Evolutionary conservation across 2,888 invertebrate species (phyloP), one percentile per base, ranked within the genome.

Genomic region (Timandra comae): DNA sequence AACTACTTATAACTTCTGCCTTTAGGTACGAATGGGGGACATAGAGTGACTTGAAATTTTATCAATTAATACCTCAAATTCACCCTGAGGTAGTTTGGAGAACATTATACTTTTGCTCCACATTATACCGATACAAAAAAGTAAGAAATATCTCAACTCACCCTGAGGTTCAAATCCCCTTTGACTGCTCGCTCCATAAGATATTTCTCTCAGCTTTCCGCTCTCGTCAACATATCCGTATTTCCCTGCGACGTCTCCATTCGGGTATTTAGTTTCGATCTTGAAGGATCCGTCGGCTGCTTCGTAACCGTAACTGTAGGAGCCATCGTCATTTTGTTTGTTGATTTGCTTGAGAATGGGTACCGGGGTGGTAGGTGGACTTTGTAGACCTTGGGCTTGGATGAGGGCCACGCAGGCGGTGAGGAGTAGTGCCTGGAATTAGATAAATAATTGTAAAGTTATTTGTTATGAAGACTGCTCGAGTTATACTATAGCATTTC

Each of bases 301-400:
- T 71, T 96, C 95, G 71, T 93, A 96, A 0, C 95, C 95, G 60
- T 92, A 95, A 54, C 93, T 94, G 77, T 96, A 96, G 7, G 94
- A 94, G 0, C 94, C 95, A 49, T 95, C 95, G 46, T 93, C 94
- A 66, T 95, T 94, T 70, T 95, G 94, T 41, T 90, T 88, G 85
- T 94, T 93, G 64, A 95, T 91, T 74, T 94, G 94, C 68, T 93
- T 93, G 29, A 94, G 81, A 63, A 94, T 94, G 1, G 93, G 93
- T 6, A 93, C 91, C 0, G 93, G 93, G 0, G 93, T 92, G 1
- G 93, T 91, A 49, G 90, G 88, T 30, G 88, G 87, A 6, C 87
- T 82, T 49, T 90, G 84, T 35, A 82, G 72, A 26, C 80, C 72
- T 51, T 88, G 88, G 35, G 70, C 70, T 24, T 41, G 36, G 27